These are phyloP conservation scores for Merluccius polli DNA, from an alignment of 2,797 vertebrate genomes.

Conservation along the genomic window DNA sequence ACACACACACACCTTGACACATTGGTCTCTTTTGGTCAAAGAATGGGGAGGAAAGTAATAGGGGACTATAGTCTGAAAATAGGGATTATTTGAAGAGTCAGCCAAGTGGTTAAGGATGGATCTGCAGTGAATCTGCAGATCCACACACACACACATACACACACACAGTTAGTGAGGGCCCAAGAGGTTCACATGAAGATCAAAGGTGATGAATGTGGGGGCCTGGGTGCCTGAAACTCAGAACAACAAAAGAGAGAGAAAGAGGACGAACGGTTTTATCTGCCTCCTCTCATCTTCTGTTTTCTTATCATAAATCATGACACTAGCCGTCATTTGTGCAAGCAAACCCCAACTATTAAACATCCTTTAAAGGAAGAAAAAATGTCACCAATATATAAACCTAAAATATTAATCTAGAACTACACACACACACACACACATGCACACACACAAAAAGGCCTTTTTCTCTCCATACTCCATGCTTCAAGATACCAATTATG, in stretches of 20 bases:
- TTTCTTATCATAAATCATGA: no score
- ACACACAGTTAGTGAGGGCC: not conserved
- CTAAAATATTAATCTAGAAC: constrained; percentile 16
- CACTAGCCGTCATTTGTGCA: no score
- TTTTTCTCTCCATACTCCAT: constrained; percentile 50
- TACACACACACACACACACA: not conserved
- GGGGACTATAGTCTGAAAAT: constrained; percentile 63
- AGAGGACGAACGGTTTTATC: no score
- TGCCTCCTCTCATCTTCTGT: no score
- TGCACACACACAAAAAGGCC: constrained; percentile 7
- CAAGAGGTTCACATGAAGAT: no score
- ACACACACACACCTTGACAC: constrained; percentile 7
- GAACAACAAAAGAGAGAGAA: no score
- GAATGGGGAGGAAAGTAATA: not conserved
- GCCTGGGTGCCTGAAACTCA: no score
- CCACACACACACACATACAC: constrained; percentile 5
- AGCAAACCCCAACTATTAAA: no score
- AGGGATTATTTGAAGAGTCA: constrained; percentile 49
- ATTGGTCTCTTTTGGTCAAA: not conserved
- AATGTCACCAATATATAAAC: no score
- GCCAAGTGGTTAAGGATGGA: constrained; percentile 13
- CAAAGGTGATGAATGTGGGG: no score
- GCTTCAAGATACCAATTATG: constrained; percentile 62
- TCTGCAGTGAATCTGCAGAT: constrained; percentile 3
- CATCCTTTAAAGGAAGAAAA: no score